Base-by-base conservation (phyloP, 1,140 invertebrate genomes). In the Drosophila tristis region DNA sequence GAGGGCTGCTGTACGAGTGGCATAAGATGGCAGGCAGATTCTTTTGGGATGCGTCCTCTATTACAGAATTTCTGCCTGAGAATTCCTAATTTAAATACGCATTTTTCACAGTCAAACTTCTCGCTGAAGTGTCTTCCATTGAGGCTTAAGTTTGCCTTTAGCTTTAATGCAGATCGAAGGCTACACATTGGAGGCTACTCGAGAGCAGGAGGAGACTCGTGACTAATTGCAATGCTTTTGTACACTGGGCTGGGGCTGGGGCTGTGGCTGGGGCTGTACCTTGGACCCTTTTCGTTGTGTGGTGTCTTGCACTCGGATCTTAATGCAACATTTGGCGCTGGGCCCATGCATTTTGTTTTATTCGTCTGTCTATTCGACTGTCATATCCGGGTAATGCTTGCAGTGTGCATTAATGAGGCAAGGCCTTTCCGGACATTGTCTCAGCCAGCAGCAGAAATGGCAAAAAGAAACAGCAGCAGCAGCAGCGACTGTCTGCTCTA, bases 281-380 rank as follows among this genome's bases (percentile, higher is more conserved):
- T 49, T 20, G 31, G 9, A 11, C 11, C 35, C 35, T 11, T 39
- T 39, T 39, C 35, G 4, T 5, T 13, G 11, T 13, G 9, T 11
- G 9, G 9, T 39, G 11, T 20, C 20, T 20, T 20, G 20, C 20
- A 2, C 35, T 31, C 26, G n/a, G 15, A 26, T 48, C 53, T 65
- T 82, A 89, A 87, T 87, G 84, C 75, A 89, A 62, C 53, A 79
- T 62, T 87, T 87, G 82, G 82, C 82, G 66, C 44, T 20, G 65
- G 58, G 82, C 82, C 82, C 82, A 86, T 60, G 49, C 23, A 54
- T 75, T 20, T 54, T 35, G 39, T 13, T 23, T 39, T 49, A 20
- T 29, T 35, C 23, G 62, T 9, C 43, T 56, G 31, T 56, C 13
- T 20, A 49, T 54, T 49, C 26, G 31, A 55, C 49, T 29, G 60